Conservation (phyloP, 1,140 invertebrate genomes). For the Augochlora pura region DNA sequence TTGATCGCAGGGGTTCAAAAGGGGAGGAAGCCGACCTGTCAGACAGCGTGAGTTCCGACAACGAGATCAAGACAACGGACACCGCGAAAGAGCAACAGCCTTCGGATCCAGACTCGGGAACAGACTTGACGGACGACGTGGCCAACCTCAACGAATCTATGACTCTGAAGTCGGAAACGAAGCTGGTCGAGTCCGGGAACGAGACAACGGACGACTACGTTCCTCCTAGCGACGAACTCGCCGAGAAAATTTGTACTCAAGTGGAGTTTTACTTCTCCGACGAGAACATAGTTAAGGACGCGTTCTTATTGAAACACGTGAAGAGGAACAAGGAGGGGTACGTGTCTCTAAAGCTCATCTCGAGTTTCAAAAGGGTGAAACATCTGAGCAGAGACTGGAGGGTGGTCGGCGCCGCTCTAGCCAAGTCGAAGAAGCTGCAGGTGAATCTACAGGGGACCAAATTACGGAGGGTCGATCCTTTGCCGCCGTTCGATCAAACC, state of each 20-base stretch:
- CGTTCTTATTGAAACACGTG: slow-evolving; percentile 96
- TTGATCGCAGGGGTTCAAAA: slow-evolving; percentile 78
- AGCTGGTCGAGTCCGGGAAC: background rate
- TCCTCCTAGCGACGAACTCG: slow-evolving; percentile 86
- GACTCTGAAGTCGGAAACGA: slow-evolving; percentile 13
- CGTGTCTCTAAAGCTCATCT: slow-evolving; percentile 95
- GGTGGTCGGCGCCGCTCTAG: slow-evolving; percentile 91
- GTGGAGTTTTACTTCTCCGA: slow-evolving; percentile 98
- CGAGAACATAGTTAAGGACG: slow-evolving; percentile 96
- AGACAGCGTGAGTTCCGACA: slow-evolving; percentile 84
- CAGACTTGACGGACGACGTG: slow-evolving; percentile 60
- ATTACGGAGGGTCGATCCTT: slow-evolving; percentile 89
- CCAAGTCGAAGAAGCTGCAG: slow-evolving; percentile 89
- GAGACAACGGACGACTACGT: slow-evolving; percentile 67
- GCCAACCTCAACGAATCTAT: slow-evolving; percentile 25
- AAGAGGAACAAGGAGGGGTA: slow-evolving; percentile 96
- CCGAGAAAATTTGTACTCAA: slow-evolving; percentile 89
- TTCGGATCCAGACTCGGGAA: slow-evolving; percentile 65
- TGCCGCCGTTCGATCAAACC: slow-evolving; percentile 95
- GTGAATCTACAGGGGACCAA: slow-evolving; percentile 96
- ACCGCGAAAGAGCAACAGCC: slow-evolving; percentile 58
- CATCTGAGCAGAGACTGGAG: slow-evolving; percentile 96
- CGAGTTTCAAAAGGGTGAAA: slow-evolving; percentile 95
- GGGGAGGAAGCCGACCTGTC: slow-evolving; percentile 84
- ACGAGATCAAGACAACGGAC: slow-evolving; percentile 75